Percentiles rank a stretch among this genome's conserved stretches.
These are phyloP conservation scores for Hirtodrosophila trivittata DNA, from an alignment of 2,888 invertebrate species.

Conservation along the genomic window DNA sequence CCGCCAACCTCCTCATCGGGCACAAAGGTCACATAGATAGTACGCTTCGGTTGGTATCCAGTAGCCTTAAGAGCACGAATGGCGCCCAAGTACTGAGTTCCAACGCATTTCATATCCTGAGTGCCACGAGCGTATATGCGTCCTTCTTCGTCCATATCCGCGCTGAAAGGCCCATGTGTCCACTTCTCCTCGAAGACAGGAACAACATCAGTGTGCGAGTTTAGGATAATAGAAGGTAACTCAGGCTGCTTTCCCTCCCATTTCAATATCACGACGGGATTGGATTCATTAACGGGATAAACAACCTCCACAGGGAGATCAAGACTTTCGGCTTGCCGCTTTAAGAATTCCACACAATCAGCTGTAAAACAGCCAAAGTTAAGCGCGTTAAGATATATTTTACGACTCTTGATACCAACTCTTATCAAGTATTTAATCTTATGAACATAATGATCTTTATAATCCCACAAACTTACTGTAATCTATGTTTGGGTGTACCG, in stretches of 20 bases:
- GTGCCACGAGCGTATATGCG: conserved; percentile 90
- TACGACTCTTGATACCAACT: not conserved
- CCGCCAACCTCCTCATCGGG: conserved; percentile 91
- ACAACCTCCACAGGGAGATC: conserved; percentile 87
- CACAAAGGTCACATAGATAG: conserved; percentile 89
- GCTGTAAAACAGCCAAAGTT: conserved; percentile 36
- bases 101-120: conserved; percentile 93
- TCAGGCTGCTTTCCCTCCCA: conserved; percentile 90
- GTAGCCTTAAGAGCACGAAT: conserved; percentile 87
- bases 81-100: conserved; percentile 91
- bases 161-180: conserved; percentile 95
- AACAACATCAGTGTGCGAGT: conserved; percentile 98
- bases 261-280: conserved; percentile 92
- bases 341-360: conserved; percentile 88
- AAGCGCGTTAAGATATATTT: conserved; percentile 1
- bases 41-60: conserved; percentile 87
- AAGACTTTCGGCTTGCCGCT: conserved; percentile 88
- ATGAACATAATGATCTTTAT: not conserved
- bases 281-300: conserved; percentile 85
- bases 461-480: conserved; percentile 87
- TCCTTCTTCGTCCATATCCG: conserved; percentile 92
- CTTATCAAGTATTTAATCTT: not conserved
- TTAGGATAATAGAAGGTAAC: conserved; percentile 91
- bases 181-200: conserved; percentile 94
- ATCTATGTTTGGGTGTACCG: conserved; percentile 93